These are phyloP conservation scores for Coelopa frigida DNA, from an alignment of 1,140 invertebrate genomes.

Conservation along the genomic window DNA sequence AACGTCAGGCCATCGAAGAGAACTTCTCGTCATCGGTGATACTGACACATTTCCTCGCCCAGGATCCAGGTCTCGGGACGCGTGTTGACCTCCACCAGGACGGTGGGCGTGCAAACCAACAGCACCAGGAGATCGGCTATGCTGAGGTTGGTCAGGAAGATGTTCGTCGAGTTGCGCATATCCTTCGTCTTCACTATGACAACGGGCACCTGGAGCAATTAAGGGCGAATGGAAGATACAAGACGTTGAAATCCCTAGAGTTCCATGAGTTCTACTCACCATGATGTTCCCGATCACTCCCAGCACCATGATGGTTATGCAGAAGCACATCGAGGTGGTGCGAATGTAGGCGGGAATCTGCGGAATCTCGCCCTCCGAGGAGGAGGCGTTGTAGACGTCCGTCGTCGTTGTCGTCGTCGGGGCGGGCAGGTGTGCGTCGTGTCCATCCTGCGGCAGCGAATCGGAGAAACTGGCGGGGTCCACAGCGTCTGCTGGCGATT, in stretches of 20 bases:
- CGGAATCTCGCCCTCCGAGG: slow-evolving; percentile 46
- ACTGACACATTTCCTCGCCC: slow-evolving; percentile 88
- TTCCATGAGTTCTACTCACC: slow-evolving; percentile 43
- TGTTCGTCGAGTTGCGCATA: slow-evolving; percentile 90
- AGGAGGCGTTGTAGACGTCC: too few relatives aligned
- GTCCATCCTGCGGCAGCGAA: too few relatives aligned
- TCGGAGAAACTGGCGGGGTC: too few relatives aligned
- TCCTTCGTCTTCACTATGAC: slow-evolving; percentile 86
- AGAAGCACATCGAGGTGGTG: slow-evolving; percentile 73
- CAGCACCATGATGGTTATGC: slow-evolving; percentile 73
- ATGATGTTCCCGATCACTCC: slow-evolving; percentile 83
- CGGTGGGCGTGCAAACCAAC: slow-evolving; percentile 81
- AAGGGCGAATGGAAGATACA: background rate
- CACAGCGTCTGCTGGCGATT: too few relatives aligned
- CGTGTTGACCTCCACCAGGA: slow-evolving; percentile 82
- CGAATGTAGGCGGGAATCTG: slow-evolving; percentile 76
- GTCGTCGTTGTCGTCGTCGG: slow-evolving; percentile 3
- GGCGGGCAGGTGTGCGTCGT: background rate
- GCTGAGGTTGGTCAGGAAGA: slow-evolving; percentile 87
- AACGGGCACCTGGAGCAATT: slow-evolving; percentile 60
- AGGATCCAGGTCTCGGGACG: slow-evolving; percentile 83
- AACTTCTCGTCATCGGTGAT: background rate
- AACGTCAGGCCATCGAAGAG: slow-evolving; percentile 2
- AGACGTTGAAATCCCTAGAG: background rate
- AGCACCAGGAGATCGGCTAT: slow-evolving; percentile 87